Percentiles rank a stretch among this genome's conserved stretches.
These are phyloP conservation scores for Pandemis cinnamomeana DNA, from an alignment of 2,888 invertebrate species.

Conservation along the genomic window DNA sequence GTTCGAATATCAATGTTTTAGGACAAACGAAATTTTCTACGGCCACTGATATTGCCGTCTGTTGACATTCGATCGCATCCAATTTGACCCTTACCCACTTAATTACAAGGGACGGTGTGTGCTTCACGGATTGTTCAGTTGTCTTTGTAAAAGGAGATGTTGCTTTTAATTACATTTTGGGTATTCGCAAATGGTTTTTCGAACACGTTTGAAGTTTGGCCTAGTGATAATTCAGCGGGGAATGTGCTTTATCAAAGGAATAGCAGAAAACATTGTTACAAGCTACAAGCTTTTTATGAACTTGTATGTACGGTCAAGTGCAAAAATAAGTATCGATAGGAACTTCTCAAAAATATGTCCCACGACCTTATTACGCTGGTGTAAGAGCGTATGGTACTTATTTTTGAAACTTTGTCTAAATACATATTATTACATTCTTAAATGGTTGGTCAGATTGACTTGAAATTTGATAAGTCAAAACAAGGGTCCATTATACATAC, in stretches of 20 bases:
- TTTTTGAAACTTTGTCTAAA: too few species aligned
- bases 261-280: background rate
- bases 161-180: slow-evolving; percentile 36
- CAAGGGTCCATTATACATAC: too few species aligned
- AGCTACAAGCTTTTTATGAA: too few species aligned
- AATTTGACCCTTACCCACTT: slow-evolving; percentile 36
- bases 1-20: background rate
- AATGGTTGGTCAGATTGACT: too few species aligned
- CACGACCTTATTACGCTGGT: too few species aligned
- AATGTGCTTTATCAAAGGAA: background rate
- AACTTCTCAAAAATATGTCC: too few species aligned
- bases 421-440: too few species aligned
- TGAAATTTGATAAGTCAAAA: too few species aligned
- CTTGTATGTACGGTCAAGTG: too few species aligned
- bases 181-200: slow-evolving; percentile 17
- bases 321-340: too few species aligned
- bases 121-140: slow-evolving; percentile 9
- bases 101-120: slow-evolving; percentile 26
- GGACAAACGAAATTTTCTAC: slow-evolving; percentile 22
- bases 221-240: background rate
- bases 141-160: slow-evolving; percentile 25
- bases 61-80: slow-evolving; percentile 28
- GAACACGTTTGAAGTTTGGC: slow-evolving; percentile 3
- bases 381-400: too few species aligned
- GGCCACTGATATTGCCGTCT: slow-evolving; percentile 7